phyloP scores from a whole-genome alignment of 2,888 invertebrate species.

The Dynastes maya region DNA sequence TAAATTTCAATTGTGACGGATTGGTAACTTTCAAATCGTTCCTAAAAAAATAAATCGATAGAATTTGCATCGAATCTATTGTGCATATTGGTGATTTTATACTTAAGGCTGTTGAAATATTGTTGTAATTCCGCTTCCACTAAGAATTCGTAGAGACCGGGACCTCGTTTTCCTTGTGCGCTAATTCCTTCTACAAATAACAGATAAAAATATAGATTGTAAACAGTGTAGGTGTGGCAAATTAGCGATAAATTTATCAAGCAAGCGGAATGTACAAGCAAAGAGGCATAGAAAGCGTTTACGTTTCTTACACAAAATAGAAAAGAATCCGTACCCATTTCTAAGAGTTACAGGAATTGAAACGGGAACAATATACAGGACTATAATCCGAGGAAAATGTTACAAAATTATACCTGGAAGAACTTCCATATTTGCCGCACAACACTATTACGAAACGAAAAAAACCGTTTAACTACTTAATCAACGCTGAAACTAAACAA shows the following conservation, averaged over 20 bases:
- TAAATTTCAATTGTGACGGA: conserved; percentile 93
- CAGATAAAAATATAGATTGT: not conserved
- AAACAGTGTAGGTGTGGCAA: conserved; percentile 26
- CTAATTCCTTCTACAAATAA: conserved; percentile 58
- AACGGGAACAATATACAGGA: conserved; percentile 50
- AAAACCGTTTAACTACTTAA: conserved; percentile 56
- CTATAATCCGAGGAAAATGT: conserved; percentile 53
- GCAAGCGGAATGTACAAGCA: conserved; percentile 28
- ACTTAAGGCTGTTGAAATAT: conserved; percentile 87
- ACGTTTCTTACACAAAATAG: conserved; percentile 43
- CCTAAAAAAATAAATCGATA: conserved; percentile 68
- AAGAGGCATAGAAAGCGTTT: conserved; percentile 26
- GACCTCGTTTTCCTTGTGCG: conserved; percentile 71
- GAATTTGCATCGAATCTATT: not conserved
- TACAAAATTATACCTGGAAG: conserved; percentile 65
- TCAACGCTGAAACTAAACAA: conserved; percentile 34
- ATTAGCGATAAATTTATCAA: conserved; percentile 8
- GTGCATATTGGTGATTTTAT: conserved; percentile 52
- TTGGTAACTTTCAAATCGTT: conserved; percentile 92
- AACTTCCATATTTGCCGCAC: conserved; percentile 63
- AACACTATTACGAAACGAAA: conserved; percentile 19
- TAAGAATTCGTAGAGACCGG: conserved; percentile 90
- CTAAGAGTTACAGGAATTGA: conserved; percentile 54
- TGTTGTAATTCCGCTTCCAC: conserved; percentile 95
- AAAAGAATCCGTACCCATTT: conserved; percentile 63